Evolutionary conservation across 2,888 invertebrate species (phyloP).

Genomic region (Athripsodes cinereus): DNA sequence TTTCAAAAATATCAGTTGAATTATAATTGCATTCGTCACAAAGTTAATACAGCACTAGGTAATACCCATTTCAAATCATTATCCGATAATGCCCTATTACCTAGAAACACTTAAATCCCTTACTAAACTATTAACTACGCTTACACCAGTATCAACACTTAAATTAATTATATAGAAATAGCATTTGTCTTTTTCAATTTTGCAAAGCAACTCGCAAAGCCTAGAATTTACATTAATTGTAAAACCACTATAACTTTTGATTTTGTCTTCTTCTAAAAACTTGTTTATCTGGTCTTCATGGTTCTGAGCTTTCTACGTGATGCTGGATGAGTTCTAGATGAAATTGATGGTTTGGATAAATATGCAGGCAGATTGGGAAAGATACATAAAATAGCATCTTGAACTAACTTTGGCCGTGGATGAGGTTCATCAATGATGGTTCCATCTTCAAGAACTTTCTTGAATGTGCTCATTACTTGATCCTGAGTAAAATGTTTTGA

Average conservation of each 20-base stretch:
- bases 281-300: not conserved
- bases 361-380: not conserved
- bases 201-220: not conserved
- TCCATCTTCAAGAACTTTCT: not conserved
- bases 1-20: not conserved
- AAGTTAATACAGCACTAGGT: too few relatives aligned
- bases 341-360: not conserved
- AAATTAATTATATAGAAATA: not conserved
- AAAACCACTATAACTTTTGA: not conserved
- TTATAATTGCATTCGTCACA: not conserved
- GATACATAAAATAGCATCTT: not conserved
- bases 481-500: not conserved
- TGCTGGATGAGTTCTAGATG: not conserved
- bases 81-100: not conserved
- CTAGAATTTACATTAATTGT: not conserved
- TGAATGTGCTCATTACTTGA: not conserved
- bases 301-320: not conserved
- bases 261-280: not conserved
- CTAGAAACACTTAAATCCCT: not conserved
- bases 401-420: not conserved
- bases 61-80: too few relatives aligned
- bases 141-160: not conserved
- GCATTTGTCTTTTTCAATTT: not conserved
- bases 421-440: not conserved
- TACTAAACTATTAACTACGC: too few relatives aligned